These are phyloP conservation scores for Anastrepha ludens DNA, from an alignment of 1,140 invertebrate species.

Conservation along the genomic window DNA sequence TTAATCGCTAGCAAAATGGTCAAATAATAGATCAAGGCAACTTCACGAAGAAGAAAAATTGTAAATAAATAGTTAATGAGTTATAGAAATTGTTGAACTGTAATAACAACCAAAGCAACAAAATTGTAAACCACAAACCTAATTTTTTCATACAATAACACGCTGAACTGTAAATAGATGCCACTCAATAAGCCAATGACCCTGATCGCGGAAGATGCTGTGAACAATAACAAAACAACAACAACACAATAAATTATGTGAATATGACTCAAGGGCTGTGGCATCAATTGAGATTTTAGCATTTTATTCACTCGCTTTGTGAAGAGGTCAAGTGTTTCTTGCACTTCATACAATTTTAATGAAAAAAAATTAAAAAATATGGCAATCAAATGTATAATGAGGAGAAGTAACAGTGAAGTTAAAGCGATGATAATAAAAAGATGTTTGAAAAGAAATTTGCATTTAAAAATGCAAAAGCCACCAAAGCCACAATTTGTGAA, in stretches of 20 bases:
- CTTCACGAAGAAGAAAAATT: too few relatives aligned
- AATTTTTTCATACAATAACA: background rate
- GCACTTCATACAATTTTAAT: background rate
- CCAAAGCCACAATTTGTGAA: background rate
- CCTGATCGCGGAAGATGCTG: background rate
- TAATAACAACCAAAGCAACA: background rate
- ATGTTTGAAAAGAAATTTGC: background rate
- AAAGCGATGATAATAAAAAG: background rate
- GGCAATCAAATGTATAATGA: background rate
- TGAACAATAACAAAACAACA: background rate
- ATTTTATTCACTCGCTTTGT: too few relatives aligned
- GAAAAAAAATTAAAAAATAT: background rate
- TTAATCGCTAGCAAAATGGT: too few relatives aligned
- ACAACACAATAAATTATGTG: background rate
- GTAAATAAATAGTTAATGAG: too few relatives aligned
- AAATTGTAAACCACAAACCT: background rate
- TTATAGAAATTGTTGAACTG: background rate
- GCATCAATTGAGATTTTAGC: background rate
- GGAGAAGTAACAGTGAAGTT: background rate
- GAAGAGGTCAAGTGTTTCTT: too few relatives aligned
- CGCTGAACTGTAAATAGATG: background rate
- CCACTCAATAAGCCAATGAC: constrained; percentile 19
- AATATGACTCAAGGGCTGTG: background rate
- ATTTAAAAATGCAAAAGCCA: background rate
- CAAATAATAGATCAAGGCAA: too few relatives aligned